phyloP scores from a whole-genome alignment of 1,140 invertebrate genomes.

The Heliconius himera region DNA sequence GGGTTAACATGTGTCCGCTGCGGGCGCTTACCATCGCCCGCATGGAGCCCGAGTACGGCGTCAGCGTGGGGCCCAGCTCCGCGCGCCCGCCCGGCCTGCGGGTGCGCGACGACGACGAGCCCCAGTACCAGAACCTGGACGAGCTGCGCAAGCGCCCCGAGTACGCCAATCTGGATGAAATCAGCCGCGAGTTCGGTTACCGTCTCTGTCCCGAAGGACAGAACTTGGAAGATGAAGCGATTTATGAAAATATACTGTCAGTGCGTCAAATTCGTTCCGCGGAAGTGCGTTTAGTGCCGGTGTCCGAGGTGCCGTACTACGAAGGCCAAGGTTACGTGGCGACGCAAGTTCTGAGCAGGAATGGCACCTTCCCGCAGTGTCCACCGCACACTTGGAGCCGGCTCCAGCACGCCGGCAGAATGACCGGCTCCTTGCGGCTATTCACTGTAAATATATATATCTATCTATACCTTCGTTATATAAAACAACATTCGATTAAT shows the following conservation, averaged over 20 bases:
- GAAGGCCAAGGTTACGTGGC: slow-evolving; percentile 77
- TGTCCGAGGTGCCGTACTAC: slow-evolving; percentile 74
- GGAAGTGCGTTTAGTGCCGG: slow-evolving; percentile 78
- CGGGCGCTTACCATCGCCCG: slow-evolving; percentile 65
- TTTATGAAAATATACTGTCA: slow-evolving; percentile 77
- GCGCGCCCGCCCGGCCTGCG: slow-evolving; percentile 58
- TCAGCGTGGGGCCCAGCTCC: slow-evolving; percentile 66
- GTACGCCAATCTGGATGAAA: slow-evolving; percentile 77
- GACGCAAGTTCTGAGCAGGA: slow-evolving; percentile 73
- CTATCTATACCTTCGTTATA: background rate
- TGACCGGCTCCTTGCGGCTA: slow-evolving; percentile 64
- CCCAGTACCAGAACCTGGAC: slow-evolving; percentile 75
- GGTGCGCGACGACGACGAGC: slow-evolving; percentile 69
- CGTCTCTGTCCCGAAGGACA: slow-evolving; percentile 78
- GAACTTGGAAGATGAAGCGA: slow-evolving; percentile 78
- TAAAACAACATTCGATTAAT: slow-evolving; percentile 1
- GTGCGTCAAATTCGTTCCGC: slow-evolving; percentile 77
- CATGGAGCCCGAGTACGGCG: slow-evolving; percentile 73
- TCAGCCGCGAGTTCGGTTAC: slow-evolving; percentile 77
- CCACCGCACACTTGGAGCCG: slow-evolving; percentile 72
- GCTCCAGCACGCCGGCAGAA: slow-evolving; percentile 63
- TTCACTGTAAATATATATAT: slow-evolving; percentile 69
- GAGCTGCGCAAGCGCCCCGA: slow-evolving; percentile 74
- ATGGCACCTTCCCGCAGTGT: slow-evolving; percentile 79
- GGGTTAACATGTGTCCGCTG: slow-evolving; percentile 81